phyloP scores from a whole-genome alignment of 2,113 vertebrate species.

The Hippocampus zosterae region DNA sequence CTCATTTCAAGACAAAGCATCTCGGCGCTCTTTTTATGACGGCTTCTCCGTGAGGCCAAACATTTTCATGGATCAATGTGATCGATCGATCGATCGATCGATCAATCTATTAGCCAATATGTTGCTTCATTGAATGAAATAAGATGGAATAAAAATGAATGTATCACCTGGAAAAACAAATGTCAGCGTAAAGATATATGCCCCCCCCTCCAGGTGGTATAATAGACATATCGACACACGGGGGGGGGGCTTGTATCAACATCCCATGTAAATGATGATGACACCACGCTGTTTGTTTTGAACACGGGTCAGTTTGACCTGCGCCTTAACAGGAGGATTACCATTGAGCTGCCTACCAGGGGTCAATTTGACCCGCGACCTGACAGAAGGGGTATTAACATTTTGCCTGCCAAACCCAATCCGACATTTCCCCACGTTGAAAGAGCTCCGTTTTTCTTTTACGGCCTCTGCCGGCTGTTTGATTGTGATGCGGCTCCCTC shows the following conservation, averaged over 20 bases:
- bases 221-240: too few relatives aligned
- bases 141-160: too few relatives aligned
- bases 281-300: background rate
- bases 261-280: too few relatives aligned
- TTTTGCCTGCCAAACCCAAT: constrained; percentile 22
- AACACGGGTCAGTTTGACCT: background rate
- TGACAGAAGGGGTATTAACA: background rate
- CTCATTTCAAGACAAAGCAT: constrained; percentile 39
- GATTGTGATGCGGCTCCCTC: constrained; percentile 52
- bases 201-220: too few relatives aligned
- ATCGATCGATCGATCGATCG: too few relatives aligned
- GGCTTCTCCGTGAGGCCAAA: background rate
- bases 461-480: constrained; percentile 39
- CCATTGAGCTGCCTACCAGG: background rate
- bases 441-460: constrained; percentile 8
- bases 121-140: too few relatives aligned
- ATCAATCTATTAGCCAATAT: too few relatives aligned
- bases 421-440: background rate
- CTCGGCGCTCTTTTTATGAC: background rate
- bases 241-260: too few relatives aligned
- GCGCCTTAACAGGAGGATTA: background rate
- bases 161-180: too few relatives aligned
- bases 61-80: background rate
- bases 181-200: too few relatives aligned
- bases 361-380: background rate